These are phyloP conservation scores for Sebastes cheni DNA, from an alignment of 2,797 vertebrate genomes.

Conservation along the genomic window DNA sequence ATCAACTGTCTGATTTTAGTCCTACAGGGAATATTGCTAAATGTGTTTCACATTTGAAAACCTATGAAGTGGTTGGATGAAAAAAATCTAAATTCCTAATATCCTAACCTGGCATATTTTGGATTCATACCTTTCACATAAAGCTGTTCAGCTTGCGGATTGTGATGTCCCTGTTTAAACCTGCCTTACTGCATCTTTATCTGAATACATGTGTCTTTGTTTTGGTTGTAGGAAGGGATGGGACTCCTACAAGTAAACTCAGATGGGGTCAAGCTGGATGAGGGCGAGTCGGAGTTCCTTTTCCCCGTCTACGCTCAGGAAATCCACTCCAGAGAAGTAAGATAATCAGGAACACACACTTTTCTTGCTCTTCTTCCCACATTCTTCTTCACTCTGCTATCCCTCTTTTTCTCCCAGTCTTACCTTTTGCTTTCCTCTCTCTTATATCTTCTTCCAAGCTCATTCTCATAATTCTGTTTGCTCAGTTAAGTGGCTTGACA, in stretches of 20 bases:
- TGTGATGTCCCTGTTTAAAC: not conserved
- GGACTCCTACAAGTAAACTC: conserved; percentile 88
- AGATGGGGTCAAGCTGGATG: conserved; percentile 90
- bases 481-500: conserved; percentile 9
- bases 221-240: conserved; percentile 89
- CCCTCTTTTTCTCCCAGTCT: not conserved
- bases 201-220: not conserved
- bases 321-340: conserved; percentile 94
- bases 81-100: not conserved
- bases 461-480: conserved; percentile 15
- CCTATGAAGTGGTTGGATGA: not conserved
- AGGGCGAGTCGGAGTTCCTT: conserved; percentile 94
- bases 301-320: conserved; percentile 93
- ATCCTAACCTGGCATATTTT: not conserved
- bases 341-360: conserved; percentile 43
- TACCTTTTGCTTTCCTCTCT: not conserved
- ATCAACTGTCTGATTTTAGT: not conserved
- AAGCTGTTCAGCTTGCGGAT: not conserved
- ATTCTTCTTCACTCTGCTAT: not conserved
- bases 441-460: not conserved
- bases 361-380: not conserved
- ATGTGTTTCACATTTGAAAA: not conserved
- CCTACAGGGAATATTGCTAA: not conserved
- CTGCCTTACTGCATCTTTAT: not conserved
- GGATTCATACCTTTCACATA: not conserved